Conservation (phyloP, 2,797 vertebrate genomes). For the Lophotriccus pileatus region DNA sequence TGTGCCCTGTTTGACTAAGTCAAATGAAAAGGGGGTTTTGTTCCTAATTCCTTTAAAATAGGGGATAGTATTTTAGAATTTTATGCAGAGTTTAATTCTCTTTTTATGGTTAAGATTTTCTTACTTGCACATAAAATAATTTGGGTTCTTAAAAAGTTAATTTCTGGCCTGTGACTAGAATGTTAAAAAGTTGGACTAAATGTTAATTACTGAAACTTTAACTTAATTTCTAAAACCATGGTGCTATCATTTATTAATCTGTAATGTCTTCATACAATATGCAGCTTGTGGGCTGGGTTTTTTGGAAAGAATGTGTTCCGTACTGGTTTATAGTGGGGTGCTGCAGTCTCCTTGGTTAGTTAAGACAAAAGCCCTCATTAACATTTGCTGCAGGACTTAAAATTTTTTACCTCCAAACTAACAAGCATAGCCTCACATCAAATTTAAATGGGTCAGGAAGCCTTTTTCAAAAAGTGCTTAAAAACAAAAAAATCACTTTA, state of each 20-base stretch:
- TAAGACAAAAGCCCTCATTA: slow-evolving; percentile 84
- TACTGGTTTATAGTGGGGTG: slow-evolving; percentile 77
- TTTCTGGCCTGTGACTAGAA: slow-evolving; percentile 97
- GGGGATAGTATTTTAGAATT: slow-evolving; percentile 90
- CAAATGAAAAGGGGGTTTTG: slow-evolving; percentile 85
- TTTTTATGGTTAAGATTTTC: slow-evolving; percentile 94
- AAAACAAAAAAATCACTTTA: slow-evolving; percentile 75
- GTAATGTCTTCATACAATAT: slow-evolving; percentile 88
- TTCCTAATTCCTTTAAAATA: slow-evolving; percentile 89
- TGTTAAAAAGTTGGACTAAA: slow-evolving; percentile 89
- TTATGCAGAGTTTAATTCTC: slow-evolving; percentile 90
- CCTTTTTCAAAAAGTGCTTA: slow-evolving; percentile 75
- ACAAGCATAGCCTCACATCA: slow-evolving; percentile 79
- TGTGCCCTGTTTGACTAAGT: slow-evolving; percentile 85
- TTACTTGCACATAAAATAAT: slow-evolving; percentile 96
- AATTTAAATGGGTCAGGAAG: slow-evolving; percentile 78
- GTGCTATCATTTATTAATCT: slow-evolving; percentile 96
- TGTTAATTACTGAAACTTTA: slow-evolving; percentile 94
- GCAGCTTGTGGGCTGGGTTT: slow-evolving; percentile 81
- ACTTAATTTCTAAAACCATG: slow-evolving; percentile 91
- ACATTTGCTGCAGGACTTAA: slow-evolving; percentile 85
- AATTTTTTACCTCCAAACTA: slow-evolving; percentile 85
- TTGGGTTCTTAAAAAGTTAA: slow-evolving; percentile 88
- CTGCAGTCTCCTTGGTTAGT: slow-evolving; percentile 84
- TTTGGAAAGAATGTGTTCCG: slow-evolving; percentile 80